Percentiles rank a stretch among this genome's conserved stretches.
Conservation (phyloP, 2,113 vertebrate species). For the Ellobius talpinus region DNA sequence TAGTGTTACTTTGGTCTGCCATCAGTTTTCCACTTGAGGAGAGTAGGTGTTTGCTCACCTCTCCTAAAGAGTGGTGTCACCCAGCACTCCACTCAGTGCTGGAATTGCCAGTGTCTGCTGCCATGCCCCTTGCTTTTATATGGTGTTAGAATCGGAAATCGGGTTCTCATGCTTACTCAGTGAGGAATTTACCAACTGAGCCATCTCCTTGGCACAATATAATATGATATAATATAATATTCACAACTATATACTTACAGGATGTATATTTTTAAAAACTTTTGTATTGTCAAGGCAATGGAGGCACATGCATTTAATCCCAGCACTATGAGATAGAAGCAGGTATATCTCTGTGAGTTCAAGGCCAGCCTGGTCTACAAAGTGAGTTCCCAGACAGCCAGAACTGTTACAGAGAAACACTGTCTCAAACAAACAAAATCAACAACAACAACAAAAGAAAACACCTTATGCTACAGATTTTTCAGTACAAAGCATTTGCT, state of each 20-base stretch:
- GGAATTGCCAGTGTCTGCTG: neutral
- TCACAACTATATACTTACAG: neutral
- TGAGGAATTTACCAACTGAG: neutral
- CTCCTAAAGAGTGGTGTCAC: neutral
- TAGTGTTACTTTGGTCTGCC: neutral
- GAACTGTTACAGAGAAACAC: neutral
- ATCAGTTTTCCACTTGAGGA: neutral
- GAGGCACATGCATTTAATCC: neutral
- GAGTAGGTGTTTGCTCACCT: neutral
- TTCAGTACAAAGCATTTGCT: neutral
- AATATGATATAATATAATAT: neutral
- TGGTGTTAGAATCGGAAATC: neutral
- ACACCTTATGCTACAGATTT: neutral
- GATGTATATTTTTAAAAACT: neutral
- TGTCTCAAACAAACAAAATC: neutral
- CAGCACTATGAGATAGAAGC: neutral
- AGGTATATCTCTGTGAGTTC: neutral
- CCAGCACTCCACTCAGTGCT: neutral
- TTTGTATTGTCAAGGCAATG: neutral
- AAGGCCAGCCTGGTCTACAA: neutral
- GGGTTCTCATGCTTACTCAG: neutral
- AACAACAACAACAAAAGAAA: neutral
- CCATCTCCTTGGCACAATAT: neutral
- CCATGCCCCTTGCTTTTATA: neutral
- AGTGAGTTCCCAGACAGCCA: neutral